These are phyloP conservation scores for Copidosoma aretas DNA, from an alignment of 2,888 invertebrate genomes.

Conservation along the genomic window DNA sequence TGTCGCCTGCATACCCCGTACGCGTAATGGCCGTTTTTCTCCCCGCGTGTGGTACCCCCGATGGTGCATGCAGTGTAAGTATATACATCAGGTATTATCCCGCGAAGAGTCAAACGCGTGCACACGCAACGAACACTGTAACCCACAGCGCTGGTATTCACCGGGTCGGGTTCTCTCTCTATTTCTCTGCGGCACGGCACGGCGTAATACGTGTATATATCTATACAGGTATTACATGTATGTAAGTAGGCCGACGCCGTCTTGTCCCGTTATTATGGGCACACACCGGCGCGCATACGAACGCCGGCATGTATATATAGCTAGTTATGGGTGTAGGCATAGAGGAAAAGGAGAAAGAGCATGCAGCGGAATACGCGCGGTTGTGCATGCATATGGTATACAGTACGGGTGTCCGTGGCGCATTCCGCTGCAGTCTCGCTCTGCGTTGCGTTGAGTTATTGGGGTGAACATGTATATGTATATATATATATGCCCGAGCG, in stretches of 20 bases:
- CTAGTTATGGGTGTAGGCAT: too few relatives aligned
- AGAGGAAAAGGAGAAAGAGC: too few relatives aligned
- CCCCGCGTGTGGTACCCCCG: too few relatives aligned
- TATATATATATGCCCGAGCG: too few relatives aligned
- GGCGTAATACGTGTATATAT: background rate
- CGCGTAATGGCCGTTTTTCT: too few relatives aligned
- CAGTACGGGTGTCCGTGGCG: too few relatives aligned
- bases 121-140: too few relatives aligned
- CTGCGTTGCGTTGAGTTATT: too few relatives aligned
- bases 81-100: too few relatives aligned
- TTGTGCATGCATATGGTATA: background rate
- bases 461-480: too few relatives aligned
- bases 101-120: background rate
- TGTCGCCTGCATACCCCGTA: too few relatives aligned
- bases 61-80: too few relatives aligned
- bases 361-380: background rate
- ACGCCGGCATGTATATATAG: constrained; percentile 17
- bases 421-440: constrained; percentile 29
- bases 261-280: constrained; percentile 35
- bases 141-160: constrained; percentile 29
- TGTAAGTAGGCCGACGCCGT: constrained; percentile 41
- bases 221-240: constrained; percentile 18
- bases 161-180: constrained; percentile 9
- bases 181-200: background rate
- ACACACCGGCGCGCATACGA: constrained; percentile 35